Base-by-base conservation (phyloP, 1,140 invertebrate genomes). In the Brachionus plicatilis region DNA sequence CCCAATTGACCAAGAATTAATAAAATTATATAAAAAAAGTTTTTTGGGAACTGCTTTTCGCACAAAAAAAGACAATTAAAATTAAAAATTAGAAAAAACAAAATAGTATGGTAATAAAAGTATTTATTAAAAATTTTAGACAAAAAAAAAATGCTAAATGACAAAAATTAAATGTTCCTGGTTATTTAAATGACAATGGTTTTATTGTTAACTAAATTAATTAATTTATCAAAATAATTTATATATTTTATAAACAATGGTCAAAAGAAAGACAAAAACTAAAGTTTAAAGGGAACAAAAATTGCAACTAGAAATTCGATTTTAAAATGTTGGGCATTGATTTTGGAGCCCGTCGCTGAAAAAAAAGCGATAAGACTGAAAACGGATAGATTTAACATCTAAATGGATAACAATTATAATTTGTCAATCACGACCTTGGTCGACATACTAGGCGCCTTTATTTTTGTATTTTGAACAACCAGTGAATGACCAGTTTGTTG, bases 401-500 rank as follows among this genome's bases (percentile, higher is more conserved):
- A 60, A 60, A 20, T 60, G 27, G 8, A 60, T 24, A 60, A 60
- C 53, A 60, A 60, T 60, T 45, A 43, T 65, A 43, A 65, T 41
- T 82, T 45, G 60, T 82, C 79, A 68, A 82, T 43, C 11, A 82
- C 60, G 8, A 82, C 79, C 27, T 65, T 60, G 17, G 79, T 82
- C 20, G 27, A 65, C 8, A 82, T 12, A 12, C 60, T 82, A 5
- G 79, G 79, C 1, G 79, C 60, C 45, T 66, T 43, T 20, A 82
- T 37, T 68, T 65, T 82, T 7, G 79, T 82, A 43, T 82, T 82
- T 20, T 43, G 33, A 24, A 82, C 53, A 5, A 82, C 79, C 17
- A 82, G 29, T 27, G 50, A 65, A 68, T 82, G 79, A 45, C 79
- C 79, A 29, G 79, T 82, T 65, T 82, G 79, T 27, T 82, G 20